A percentile compares a stretch with the other conserved stretches of the same genome.
Conservation (phyloP, 2,797 vertebrate species). For the Pteronotus mesoamericanus region DNA sequence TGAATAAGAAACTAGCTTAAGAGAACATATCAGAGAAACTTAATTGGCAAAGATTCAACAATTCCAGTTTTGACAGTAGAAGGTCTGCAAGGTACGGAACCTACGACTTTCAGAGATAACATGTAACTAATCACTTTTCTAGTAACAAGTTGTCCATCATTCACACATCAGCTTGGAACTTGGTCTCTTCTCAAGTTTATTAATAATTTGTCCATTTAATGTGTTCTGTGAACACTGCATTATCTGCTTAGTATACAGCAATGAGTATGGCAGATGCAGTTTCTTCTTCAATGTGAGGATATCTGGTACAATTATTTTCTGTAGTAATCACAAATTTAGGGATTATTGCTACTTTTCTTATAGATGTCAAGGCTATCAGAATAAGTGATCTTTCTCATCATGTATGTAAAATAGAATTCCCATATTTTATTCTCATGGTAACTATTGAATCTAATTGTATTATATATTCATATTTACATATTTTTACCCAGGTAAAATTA, state of each 20-base stretch:
- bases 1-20: not conserved
- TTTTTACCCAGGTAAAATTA: not conserved
- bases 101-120: not conserved
- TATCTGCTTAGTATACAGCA: not conserved
- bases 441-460: not conserved
- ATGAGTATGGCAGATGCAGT: not conserved
- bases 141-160: not conserved
- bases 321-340: not conserved
- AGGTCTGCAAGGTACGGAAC: not conserved
- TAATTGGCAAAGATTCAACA: not conserved
- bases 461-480: not conserved
- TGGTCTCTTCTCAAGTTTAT: not conserved
- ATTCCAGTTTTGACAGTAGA: not conserved
- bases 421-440: not conserved
- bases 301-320: not conserved
- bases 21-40: not conserved
- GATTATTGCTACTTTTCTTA: not conserved
- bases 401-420: not conserved
- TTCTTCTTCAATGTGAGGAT: not conserved
- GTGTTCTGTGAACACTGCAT: not conserved
- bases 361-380: not conserved
- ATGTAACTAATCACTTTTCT: not conserved
- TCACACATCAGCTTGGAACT: not conserved
- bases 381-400: not conserved
- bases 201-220: not conserved